A percentile compares a stretch with the other conserved stretches of the same genome.
These are phyloP conservation scores for Elegia similella DNA, from an alignment of 2,888 invertebrate genomes.

Conservation along the genomic window DNA sequence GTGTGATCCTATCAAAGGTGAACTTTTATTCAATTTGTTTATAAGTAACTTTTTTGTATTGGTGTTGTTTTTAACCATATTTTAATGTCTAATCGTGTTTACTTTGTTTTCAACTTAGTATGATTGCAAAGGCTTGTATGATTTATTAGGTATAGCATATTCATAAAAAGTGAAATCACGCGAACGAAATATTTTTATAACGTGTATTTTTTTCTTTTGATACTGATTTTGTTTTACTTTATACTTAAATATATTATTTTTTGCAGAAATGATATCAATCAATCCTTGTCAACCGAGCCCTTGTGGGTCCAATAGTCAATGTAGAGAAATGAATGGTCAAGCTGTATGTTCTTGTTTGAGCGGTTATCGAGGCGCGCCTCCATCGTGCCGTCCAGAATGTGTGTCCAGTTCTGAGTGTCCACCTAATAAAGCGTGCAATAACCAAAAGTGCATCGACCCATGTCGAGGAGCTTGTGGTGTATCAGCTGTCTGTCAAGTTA, in stretches of 20 bases:
- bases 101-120: too few relatives aligned
- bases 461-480: slow-evolving; percentile 91
- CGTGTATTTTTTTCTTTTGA: too few relatives aligned
- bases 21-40: too few relatives aligned
- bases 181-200: too few relatives aligned
- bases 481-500: slow-evolving; percentile 86
- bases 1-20: slow-evolving; percentile 70
- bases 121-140: too few relatives aligned
- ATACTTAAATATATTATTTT: not conserved
- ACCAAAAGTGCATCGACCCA: slow-evolving; percentile 87
- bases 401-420: slow-evolving; percentile 87
- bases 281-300: slow-evolving; percentile 84
- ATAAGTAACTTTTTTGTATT: too few relatives aligned
- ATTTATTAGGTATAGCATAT: too few relatives aligned
- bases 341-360: slow-evolving; percentile 86
- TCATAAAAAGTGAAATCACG: too few relatives aligned
- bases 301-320: slow-evolving; percentile 84
- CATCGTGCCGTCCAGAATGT: slow-evolving; percentile 87
- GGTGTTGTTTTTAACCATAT: too few relatives aligned
- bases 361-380: slow-evolving; percentile 84
- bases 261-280: slow-evolving; percentile 57
- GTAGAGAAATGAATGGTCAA: slow-evolving; percentile 82
- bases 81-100: too few relatives aligned
- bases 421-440: slow-evolving; percentile 85
- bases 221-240: slow-evolving; percentile 18